These are phyloP conservation scores for Chaetodon trifasciatus DNA, from an alignment of 2,797 vertebrate species.

Conservation along the genomic window DNA sequence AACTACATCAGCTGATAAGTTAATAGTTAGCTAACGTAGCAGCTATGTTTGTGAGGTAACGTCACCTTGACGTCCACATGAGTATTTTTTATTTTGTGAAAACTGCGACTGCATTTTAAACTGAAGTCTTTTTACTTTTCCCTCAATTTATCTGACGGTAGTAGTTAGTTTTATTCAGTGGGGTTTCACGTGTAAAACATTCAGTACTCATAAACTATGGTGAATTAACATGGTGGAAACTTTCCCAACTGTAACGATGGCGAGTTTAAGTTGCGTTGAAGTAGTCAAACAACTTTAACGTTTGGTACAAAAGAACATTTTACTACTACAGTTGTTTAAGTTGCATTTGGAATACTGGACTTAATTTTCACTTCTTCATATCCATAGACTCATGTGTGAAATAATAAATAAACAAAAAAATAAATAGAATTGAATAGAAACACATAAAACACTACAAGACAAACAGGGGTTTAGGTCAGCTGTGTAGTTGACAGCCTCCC, in stretches of 20 bases:
- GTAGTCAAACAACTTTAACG: background rate
- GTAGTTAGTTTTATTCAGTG: background rate
- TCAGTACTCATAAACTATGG: background rate
- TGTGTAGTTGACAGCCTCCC: constrained; percentile 38
- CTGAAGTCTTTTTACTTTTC: background rate
- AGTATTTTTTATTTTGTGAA: background rate
- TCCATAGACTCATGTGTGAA: background rate
- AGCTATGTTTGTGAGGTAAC: no score
- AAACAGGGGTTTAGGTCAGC: constrained; percentile 38
- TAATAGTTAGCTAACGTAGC: background rate
- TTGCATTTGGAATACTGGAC: background rate
- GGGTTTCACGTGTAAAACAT: background rate
- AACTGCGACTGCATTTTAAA: background rate
- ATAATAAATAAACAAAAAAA: background rate
- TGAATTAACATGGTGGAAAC: background rate
- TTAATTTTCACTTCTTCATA: background rate
- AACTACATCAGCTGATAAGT: background rate
- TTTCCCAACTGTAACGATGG: background rate
- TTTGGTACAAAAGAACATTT: background rate
- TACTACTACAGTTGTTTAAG: background rate
- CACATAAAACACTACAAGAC: background rate
- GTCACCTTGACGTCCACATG: no score
- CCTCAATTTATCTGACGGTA: background rate
- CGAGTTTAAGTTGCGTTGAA: background rate
- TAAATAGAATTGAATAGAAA: background rate